Evolutionary conservation across 2,888 invertebrate species (phyloP).

Genomic region (Parnassius mnemosyne): DNA sequence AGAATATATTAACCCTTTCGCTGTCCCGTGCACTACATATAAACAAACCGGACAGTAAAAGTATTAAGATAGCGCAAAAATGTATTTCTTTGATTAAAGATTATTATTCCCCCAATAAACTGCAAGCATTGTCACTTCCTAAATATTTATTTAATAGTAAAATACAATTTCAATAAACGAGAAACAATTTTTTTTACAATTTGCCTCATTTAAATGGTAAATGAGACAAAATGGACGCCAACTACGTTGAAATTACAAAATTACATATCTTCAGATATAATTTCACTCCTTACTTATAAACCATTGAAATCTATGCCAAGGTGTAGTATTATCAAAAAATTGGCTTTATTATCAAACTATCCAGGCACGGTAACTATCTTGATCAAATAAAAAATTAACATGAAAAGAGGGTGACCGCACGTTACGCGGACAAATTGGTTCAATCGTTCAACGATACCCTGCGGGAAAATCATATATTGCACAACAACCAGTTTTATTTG

Average conservation of each 20-base stretch:
- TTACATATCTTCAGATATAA: slow-evolving; percentile 64
- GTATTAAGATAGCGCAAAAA: too few relatives aligned
- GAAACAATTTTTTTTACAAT: slow-evolving; percentile 18
- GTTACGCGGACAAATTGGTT: slow-evolving; percentile 64
- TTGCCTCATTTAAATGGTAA: slow-evolving; percentile 48
- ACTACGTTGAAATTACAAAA: slow-evolving; percentile 69
- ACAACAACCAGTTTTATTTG: slow-evolving; percentile 28
- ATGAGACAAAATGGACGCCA: slow-evolving; percentile 70
- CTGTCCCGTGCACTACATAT: too few relatives aligned
- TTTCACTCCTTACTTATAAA: slow-evolving; percentile 59
- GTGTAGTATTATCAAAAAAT: slow-evolving; percentile 73
- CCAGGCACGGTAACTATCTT: slow-evolving; percentile 65
- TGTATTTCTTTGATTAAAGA: too few relatives aligned
- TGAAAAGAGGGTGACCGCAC: slow-evolving; percentile 54
- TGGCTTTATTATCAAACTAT: slow-evolving; percentile 76
- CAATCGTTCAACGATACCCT: slow-evolving; percentile 55
- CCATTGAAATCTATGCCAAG: slow-evolving; percentile 50
- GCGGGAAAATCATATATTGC: slow-evolving; percentile 41
- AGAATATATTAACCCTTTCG: too few relatives aligned
- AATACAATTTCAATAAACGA: too few relatives aligned
- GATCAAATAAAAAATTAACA: slow-evolving; percentile 76
- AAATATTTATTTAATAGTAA: too few relatives aligned
- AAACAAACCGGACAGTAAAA: too few relatives aligned
- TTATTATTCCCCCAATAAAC: too few relatives aligned
- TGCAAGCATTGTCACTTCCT: too few relatives aligned